phyloP scores from a whole-genome alignment of 2,113 vertebrate genomes.

The Cryptomyrus ogoouensis region DNA sequence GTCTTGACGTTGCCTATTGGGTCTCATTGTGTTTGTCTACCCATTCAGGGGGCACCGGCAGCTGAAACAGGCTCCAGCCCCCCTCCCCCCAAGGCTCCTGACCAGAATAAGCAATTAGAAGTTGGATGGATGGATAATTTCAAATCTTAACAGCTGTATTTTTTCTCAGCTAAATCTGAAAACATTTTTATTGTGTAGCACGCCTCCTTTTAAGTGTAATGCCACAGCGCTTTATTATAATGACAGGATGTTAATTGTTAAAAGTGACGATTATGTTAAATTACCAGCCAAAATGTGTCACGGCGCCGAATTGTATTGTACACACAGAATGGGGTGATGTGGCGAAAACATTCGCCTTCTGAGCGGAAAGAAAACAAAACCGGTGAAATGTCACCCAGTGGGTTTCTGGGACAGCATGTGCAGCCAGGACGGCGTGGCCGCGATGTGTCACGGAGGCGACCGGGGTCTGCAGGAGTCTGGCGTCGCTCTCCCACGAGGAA shows the following conservation, averaged over 20 bases:
- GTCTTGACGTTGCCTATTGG: neutral
- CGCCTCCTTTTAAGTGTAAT: neutral
- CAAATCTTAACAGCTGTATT: neutral
- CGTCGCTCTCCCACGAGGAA: neutral
- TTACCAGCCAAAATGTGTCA: constrained; percentile 1
- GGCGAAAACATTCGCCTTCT: neutral
- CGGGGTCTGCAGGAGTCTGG: neutral
- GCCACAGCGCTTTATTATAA: neutral
- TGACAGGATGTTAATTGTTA: neutral
- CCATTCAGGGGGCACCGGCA: neutral
- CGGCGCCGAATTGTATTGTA: neutral
- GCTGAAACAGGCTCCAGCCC: neutral
- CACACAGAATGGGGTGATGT: neutral
- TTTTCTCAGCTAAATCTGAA: neutral
- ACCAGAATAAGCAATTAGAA: neutral
- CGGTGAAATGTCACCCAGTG: neutral
- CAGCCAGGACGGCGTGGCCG: neutral
- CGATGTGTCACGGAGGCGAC: neutral
- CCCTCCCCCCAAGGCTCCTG: neutral
- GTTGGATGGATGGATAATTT: neutral
- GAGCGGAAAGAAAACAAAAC: neutral
- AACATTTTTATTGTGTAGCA: neutral
- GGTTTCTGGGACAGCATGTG: neutral
- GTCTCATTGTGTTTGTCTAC: neutral
- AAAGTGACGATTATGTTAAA: neutral